Conservation (phyloP, 2,888 invertebrate species). For the Microplitis deprimator region DNA sequence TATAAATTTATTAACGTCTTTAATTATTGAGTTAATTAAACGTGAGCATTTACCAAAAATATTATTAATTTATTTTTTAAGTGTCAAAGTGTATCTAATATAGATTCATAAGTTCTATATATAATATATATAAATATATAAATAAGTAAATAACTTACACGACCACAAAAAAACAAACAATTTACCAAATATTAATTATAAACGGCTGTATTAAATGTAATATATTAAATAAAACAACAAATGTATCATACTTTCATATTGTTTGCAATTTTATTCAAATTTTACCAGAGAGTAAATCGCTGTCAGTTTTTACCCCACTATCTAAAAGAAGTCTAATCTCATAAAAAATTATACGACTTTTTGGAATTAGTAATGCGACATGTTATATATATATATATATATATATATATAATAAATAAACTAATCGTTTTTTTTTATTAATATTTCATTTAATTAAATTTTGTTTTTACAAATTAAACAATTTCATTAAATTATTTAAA, state of each 20-base stretch:
- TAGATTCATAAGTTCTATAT: background rate
- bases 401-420: no score
- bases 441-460: constrained; percentile 9
- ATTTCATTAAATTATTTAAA: background rate
- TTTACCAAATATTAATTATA: constrained; percentile 51
- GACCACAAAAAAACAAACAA: constrained; percentile 60
- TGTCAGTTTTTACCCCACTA: no score
- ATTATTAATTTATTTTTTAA: constrained; percentile 11
- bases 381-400: background rate
- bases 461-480: constrained; percentile 6
- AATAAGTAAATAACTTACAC: constrained; percentile 53
- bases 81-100: constrained; percentile 4
- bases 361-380: background rate
- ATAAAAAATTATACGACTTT: background rate
- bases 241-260: constrained; percentile 45
- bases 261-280: constrained; percentile 46
- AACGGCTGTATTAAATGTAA: constrained; percentile 67
- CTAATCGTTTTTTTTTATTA: no score
- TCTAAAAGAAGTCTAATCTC: no score
- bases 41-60: constrained; percentile 7
- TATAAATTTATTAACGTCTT: constrained; percentile 21
- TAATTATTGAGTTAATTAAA: constrained; percentile 10
- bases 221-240: constrained; percentile 53
- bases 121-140: constrained; percentile 45
- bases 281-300: no score